Evolutionary conservation across 1,140 invertebrate species (phyloP).

Genomic region (Cryptotermes secundus): DNA sequence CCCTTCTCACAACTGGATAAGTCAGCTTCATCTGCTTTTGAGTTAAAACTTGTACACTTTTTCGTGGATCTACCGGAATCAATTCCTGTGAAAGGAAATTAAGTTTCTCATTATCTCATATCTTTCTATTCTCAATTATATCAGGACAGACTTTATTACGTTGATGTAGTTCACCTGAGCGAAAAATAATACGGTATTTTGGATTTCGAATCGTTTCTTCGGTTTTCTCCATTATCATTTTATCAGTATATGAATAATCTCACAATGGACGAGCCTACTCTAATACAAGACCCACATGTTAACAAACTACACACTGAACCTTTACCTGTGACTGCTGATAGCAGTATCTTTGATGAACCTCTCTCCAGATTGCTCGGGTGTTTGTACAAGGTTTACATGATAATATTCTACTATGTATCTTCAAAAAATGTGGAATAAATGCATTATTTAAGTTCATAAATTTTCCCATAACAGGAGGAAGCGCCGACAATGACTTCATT

Average conservation of each 20-base stretch:
- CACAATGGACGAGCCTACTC: not conserved
- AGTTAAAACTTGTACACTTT: not conserved
- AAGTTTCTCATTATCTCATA: no score
- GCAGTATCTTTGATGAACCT: not conserved
- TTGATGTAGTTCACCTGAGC: no score
- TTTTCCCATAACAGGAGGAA: not conserved
- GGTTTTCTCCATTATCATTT: not conserved
- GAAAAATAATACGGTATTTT: no score
- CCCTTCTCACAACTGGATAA: conserved; percentile 77
- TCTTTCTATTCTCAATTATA: no score
- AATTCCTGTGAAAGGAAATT: not conserved
- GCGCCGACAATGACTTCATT: not conserved
- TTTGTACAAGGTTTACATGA: not conserved
- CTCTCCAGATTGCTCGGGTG: not conserved
- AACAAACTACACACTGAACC: not conserved
- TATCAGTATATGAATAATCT: not conserved
- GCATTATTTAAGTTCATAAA: not conserved
- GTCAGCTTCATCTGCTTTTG: conserved; percentile 42
- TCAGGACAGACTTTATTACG: no score
- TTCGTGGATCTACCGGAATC: not conserved
- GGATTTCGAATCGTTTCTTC: no score
- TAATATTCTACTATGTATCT: not conserved
- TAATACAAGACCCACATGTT: not conserved
- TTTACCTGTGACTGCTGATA: conserved; percentile 5
- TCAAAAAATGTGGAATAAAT: not conserved